Conservation (phyloP, 1,140 invertebrate species). For the Heliconius eleuchia region DNA sequence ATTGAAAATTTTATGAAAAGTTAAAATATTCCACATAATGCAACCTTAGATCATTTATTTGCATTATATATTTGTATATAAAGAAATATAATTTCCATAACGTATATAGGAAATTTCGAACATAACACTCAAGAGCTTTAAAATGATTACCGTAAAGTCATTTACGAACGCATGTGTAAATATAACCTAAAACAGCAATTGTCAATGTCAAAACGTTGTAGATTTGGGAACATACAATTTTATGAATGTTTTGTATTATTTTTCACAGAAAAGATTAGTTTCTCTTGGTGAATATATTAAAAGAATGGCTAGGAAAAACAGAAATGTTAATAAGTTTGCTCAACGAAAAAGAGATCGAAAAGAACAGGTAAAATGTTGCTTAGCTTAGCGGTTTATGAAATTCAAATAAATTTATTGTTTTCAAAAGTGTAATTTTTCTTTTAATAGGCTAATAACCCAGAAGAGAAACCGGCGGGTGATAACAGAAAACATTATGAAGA, state of each 20-base stretch:
- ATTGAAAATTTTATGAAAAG: too few relatives aligned
- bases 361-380: conserved; percentile 59
- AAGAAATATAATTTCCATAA: too few relatives aligned
- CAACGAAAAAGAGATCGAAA: conserved; percentile 76
- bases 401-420: conserved; percentile 11
- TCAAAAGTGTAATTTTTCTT: background rate
- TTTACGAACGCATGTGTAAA: conserved; percentile 8
- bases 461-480: conserved; percentile 68
- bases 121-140: too few relatives aligned
- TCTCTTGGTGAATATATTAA: conserved; percentile 56
- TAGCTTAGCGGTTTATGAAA: background rate
- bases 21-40: too few relatives aligned
- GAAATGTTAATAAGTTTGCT: conserved; percentile 78
- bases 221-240: background rate
- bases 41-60: too few relatives aligned
- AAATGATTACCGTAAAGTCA: background rate
- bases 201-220: conserved; percentile 34
- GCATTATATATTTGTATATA: too few relatives aligned
- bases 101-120: too few relatives aligned
- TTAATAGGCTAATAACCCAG: conserved; percentile 74
- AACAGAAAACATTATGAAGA: conserved; percentile 86
- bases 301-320: conserved; percentile 72
- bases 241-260: conserved; percentile 51
- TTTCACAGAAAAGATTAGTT: conserved; percentile 55
- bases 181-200: conserved; percentile 7